Conservation (phyloP, 2,797 vertebrate species). For the Cichlasoma orientale region DNA sequence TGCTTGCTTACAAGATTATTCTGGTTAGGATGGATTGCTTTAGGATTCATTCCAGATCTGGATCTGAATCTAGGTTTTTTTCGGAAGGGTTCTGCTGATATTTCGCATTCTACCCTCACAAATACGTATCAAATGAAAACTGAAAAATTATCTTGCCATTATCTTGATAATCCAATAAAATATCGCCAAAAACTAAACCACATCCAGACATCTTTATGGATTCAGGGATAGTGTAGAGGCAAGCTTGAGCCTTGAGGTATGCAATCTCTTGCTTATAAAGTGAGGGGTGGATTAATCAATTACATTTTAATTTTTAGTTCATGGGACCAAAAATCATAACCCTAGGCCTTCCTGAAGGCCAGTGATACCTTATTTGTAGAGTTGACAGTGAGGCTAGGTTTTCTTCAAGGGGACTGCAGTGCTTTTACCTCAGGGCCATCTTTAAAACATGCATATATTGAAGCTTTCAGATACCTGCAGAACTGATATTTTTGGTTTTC, state of each 20-base stretch:
- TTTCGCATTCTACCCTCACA: background rate
- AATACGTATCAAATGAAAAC: background rate
- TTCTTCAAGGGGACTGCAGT: background rate
- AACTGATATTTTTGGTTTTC: fast-evolving
- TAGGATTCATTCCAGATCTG: background rate
- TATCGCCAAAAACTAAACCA: background rate
- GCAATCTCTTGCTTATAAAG: background rate
- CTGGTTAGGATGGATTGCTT: background rate
- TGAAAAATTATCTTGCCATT: background rate
- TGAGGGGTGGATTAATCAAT: background rate
- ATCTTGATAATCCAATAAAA: background rate
- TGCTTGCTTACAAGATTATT: background rate
- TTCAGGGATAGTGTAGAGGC: background rate
- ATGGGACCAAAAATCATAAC: background rate
- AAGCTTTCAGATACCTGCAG: background rate
- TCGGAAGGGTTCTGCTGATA: background rate
- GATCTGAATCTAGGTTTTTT: background rate
- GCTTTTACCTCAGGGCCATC: background rate
- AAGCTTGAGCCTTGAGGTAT: background rate
- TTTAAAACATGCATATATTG: background rate
- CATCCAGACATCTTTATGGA: background rate
- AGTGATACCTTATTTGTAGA: background rate
- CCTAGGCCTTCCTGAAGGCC: background rate
- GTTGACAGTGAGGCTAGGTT: background rate
- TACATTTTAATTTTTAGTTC: background rate